A percentile compares a stretch with the other conserved stretches of the same genome.
These are phyloP conservation scores for Eriosoma lanigerum DNA, from an alignment of 1,140 invertebrate species.

Conservation along the genomic window DNA sequence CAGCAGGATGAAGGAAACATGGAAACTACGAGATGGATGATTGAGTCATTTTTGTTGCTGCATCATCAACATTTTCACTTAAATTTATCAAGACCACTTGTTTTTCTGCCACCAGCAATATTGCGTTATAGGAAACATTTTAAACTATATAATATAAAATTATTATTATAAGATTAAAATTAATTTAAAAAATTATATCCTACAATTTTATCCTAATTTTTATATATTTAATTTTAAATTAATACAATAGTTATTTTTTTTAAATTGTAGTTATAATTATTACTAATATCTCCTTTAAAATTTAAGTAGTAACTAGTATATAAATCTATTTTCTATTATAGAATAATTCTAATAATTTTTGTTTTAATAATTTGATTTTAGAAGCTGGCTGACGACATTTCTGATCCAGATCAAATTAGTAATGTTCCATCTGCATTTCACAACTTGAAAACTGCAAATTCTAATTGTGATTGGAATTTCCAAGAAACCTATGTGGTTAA, in stretches of 20 bases:
- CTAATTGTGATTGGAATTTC: neutral
- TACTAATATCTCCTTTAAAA: constrained; percentile 27
- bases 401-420: neutral
- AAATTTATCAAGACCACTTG: constrained; percentile 34
- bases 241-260: neutral
- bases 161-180: constrained; percentile 15
- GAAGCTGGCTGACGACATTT: constrained; percentile 30
- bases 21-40: neutral
- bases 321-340: neutral
- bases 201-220: constrained; percentile 10
- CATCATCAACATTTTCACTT: constrained; percentile 18
- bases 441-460: constrained; percentile 13
- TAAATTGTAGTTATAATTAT: neutral
- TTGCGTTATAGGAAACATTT: neutral
- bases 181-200: neutral
- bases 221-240: neutral
- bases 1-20: neutral
- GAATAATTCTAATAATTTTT: constrained; percentile 5
- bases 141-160: neutral
- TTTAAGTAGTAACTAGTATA: neutral
- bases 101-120: constrained; percentile 28
- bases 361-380: constrained; percentile 38
- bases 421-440: neutral
- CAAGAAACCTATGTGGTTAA: constrained; percentile 54
- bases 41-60: constrained; percentile 1